Percentiles rank a stretch among this genome's conserved stretches.
phyloP scores from a whole-genome alignment of 2,888 invertebrate species.

The Periphyllus acericola region DNA sequence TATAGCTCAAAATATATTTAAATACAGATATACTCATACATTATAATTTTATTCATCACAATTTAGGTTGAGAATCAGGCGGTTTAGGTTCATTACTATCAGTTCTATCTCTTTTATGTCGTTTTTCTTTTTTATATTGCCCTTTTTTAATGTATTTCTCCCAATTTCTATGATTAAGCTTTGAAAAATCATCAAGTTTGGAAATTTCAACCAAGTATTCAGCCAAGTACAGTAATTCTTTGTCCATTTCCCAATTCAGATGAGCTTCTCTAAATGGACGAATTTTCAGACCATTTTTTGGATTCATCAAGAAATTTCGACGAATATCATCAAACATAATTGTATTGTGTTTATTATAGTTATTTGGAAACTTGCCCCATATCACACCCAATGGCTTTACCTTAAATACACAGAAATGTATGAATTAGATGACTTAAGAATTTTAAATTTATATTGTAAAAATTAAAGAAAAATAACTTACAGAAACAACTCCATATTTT shows the following conservation, averaged over 20 bases:
- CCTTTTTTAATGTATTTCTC: slow-evolving; percentile 73
- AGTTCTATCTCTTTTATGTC: slow-evolving; percentile 58
- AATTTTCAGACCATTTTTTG: slow-evolving; percentile 90
- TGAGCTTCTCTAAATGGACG: slow-evolving; percentile 92
- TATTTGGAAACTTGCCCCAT: slow-evolving; percentile 91
- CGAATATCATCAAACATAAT: slow-evolving; percentile 98
- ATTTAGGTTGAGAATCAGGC: slow-evolving; percentile 56
- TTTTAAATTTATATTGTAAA: slow-evolving; percentile 1
- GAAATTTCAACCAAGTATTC: slow-evolving; percentile 87
- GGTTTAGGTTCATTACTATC: slow-evolving; percentile 51
- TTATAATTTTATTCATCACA: slow-evolving; percentile 36
- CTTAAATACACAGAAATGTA: slow-evolving; percentile 68
- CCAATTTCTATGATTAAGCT: slow-evolving; percentile 91
- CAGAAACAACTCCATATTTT: slow-evolving; percentile 91
- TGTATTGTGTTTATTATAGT: slow-evolving; percentile 87
- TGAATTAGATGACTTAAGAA: slow-evolving; percentile 14
- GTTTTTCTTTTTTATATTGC: slow-evolving; percentile 57
- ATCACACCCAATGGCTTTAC: slow-evolving; percentile 95
- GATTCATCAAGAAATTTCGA: slow-evolving; percentile 97
- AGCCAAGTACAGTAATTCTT: slow-evolving; percentile 82
- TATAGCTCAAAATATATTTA: slow-evolving; percentile 37
- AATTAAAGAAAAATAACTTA: slow-evolving; percentile 67
- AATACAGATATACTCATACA: not conserved
- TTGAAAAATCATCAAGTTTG: slow-evolving; percentile 81
- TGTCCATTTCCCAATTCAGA: slow-evolving; percentile 83